Evolutionary conservation across 1,140 invertebrate genomes (phyloP).

Genomic region (Drosophila setifemur): DNA sequence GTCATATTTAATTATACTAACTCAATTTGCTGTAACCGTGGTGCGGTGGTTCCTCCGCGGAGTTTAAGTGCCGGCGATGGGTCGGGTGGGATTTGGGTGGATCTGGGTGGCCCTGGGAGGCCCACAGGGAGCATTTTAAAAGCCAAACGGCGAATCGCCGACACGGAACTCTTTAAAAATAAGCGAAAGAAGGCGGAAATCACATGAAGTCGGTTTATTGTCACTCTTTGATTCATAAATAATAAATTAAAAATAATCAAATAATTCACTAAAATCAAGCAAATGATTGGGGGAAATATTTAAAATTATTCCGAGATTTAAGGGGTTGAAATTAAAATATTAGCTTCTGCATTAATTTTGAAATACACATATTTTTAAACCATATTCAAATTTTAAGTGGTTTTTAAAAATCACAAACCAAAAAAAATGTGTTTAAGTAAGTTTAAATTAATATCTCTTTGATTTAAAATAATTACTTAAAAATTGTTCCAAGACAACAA

Average conservation of each 20-base stretch:
- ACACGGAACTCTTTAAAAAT: conserved; percentile 65
- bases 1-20: conserved; percentile 81
- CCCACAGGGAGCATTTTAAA: conserved; percentile 52
- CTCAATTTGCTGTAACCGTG: conserved; percentile 75
- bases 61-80: conserved; percentile 58
- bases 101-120: conserved; percentile 42
- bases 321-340: no score
- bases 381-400: no score
- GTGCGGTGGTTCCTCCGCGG: conserved; percentile 10
- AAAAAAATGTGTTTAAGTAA: no score
- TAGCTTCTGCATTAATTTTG: no score
- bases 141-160: conserved; percentile 73
- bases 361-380: no score
- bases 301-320: no score
- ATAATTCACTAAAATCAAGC: no score
- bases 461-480: no score
- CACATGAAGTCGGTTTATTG: neutral
- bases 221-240: neutral
- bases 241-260: neutral
- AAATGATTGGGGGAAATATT: no score
- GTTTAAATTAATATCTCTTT: no score
- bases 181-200: conserved; percentile 13
- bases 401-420: no score
- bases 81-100: conserved; percentile 7
- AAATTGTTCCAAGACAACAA: no score